These are phyloP conservation scores for Theonella swinhoei DNA, from an alignment of 37 sponge, comb jelly and placozoan species.

Conservation along the genomic window DNA sequence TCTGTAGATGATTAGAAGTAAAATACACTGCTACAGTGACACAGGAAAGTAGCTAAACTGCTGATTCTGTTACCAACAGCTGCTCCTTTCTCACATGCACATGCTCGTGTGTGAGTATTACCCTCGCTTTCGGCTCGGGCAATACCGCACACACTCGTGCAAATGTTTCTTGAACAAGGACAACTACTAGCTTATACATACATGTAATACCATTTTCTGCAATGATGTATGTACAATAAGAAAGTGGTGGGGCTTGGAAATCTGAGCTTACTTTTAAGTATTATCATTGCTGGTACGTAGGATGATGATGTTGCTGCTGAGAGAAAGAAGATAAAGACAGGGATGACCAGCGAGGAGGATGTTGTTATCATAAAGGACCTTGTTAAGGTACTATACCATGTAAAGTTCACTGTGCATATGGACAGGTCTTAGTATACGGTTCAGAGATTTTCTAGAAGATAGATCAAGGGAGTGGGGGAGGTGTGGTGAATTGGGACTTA, in stretches of 20 bases:
- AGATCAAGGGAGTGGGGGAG: too few species aligned
- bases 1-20: too few species aligned
- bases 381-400: slow-evolving; percentile 47
- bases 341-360: slow-evolving; percentile 13
- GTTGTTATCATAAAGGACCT: slow-evolving; percentile 72
- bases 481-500: too few species aligned
- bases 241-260: neutral
- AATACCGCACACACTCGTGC: neutral
- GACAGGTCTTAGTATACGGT: neutral
- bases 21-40: too few species aligned
- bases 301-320: slow-evolving; percentile 89
- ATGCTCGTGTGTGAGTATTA: neutral
- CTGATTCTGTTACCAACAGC: too few species aligned
- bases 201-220: too few species aligned
- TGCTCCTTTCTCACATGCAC: neutral
- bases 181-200: too few species aligned
- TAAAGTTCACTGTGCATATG: too few species aligned
- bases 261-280: neutral
- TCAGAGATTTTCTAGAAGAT: neutral
- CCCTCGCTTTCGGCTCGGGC: neutral
- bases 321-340: slow-evolving; percentile 50
- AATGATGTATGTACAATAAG: neutral
- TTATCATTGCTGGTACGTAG: slow-evolving; percentile 17
- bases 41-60: too few species aligned
- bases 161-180: neutral